Evolutionary conservation across 2,797 vertebrate genomes (phyloP), one percentile per base, ranked within the genome.

Genomic region (Ctenochaetus hawaiiensis): DNA sequence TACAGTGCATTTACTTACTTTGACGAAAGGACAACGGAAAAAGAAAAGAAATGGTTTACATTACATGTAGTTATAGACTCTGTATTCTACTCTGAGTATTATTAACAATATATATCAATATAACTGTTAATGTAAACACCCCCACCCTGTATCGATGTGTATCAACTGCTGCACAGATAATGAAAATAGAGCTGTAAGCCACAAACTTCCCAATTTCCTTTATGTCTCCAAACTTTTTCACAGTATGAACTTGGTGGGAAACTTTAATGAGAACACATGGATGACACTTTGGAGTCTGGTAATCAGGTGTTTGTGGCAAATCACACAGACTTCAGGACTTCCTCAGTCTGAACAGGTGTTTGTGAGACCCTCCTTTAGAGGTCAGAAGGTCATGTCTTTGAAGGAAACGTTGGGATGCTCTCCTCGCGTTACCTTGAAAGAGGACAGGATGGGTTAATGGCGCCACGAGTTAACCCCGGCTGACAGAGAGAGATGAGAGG

Each of bases 401-500:
- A 69, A 62, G 43, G 63, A 79, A 60, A 75, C 63, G 65, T 62
- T 75, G 57, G 59, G 51, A 61, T 9, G 22, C 18, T 66, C 62
- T 63, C 39, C n/a, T 59, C 72, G 16, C 18, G 11, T 56, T 48
- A 64, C 58, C 34, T 47, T 52, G 52, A 20, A 48, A 67, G 59
- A 69, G 65, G 67, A 74, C 59, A 69, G 26, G 64, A 57, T 4
- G 69, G 47, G 75, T 73, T 81, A 82, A 72, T 56, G 80, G 66
- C 73, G 53, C 61, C 78, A 61, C 41, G 26, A 73, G 83, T 87
- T 87, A 91, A 86, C 80, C 78, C 66, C 7, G 13, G 45, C 74
- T 72, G 89, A 94, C 90, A 87, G 84, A 86, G 88, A 93, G 85
- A 56, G 86, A 94, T 90, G 87, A 83, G 73, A 37, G 75, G 67